A percentile compares a stretch with the other conserved stretches of the same genome.
Evolutionary conservation across 2,113 vertebrate genomes (phyloP).

Genomic region (Rhynchopsitta pachyrhyncha): DNA sequence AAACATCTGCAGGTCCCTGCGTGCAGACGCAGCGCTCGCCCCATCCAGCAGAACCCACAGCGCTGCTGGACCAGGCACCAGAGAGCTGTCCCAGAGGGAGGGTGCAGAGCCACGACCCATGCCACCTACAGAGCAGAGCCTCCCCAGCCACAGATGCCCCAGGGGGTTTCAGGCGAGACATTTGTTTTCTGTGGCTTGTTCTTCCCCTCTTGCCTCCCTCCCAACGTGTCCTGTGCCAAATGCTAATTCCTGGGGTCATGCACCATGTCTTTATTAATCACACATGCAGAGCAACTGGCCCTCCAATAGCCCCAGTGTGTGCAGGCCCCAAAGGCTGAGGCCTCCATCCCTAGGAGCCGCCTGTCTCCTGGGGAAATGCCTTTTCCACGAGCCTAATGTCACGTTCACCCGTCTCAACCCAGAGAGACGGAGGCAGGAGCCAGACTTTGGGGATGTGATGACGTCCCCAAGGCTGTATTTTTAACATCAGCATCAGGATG

Average conservation of each 20-base stretch:
- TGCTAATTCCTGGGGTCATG: neutral
- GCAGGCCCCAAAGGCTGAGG: neutral
- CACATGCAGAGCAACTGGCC: neutral
- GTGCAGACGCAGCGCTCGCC: neutral
- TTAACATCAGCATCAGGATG: neutral
- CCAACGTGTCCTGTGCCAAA: neutral
- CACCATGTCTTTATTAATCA: neutral
- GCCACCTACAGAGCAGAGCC: rapidly evolving
- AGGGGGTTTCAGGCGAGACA: neutral
- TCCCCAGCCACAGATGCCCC: neutral
- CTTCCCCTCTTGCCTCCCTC: neutral
- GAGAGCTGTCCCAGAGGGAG: neutral
- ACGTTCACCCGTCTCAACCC: neutral
- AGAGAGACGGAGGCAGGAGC: neutral
- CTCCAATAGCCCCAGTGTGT: rapidly evolving
- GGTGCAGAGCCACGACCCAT: rapidly evolving
- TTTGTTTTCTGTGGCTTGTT: neutral
- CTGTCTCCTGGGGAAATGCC: too few species aligned
- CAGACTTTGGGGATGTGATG: neutral
- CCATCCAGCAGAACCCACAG: neutral
- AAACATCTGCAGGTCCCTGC: neutral
- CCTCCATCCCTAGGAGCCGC: neutral
- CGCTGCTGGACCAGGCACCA: neutral
- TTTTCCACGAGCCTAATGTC: neutral
- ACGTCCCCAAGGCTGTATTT: neutral